These are phyloP conservation scores for Mionectes macconnelli DNA, from an alignment of 2,113 vertebrate genomes.

Conservation along the genomic window DNA sequence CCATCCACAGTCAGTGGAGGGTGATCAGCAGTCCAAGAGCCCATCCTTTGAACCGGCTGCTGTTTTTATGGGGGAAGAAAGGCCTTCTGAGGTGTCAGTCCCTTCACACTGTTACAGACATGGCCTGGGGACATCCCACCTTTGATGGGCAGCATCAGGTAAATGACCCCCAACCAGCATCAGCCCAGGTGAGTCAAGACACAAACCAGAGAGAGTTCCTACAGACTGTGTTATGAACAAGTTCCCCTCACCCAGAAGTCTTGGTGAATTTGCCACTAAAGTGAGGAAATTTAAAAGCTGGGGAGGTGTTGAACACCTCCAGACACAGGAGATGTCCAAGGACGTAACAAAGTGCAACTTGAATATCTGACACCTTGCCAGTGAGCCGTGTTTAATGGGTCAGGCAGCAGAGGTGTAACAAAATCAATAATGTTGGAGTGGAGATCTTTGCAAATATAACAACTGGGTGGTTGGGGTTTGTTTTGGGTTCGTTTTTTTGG, in stretches of 20 bases:
- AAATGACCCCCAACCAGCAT: not conserved
- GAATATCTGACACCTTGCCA: slow-evolving; percentile 17
- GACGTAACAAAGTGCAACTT: not conserved
- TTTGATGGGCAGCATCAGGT: no score
- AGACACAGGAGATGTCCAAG: not conserved
- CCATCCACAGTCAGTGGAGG: not conserved
- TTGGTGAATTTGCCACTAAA: not conserved
- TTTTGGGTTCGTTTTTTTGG: not conserved
- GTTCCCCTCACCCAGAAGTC: not conserved
- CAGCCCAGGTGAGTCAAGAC: no score
- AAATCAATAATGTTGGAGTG: slow-evolving; percentile 60
- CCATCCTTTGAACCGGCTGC: not conserved
- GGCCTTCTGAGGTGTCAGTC: not conserved
- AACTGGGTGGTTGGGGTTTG: not conserved
- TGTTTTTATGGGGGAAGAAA: not conserved
- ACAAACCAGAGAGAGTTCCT: not conserved
- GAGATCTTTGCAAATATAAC: not conserved
- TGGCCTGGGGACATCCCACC: not conserved
- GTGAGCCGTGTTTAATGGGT: slow-evolving; percentile 68
- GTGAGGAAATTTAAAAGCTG: not conserved
- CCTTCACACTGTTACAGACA: not conserved
- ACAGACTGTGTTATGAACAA: not conserved
- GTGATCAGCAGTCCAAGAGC: not conserved
- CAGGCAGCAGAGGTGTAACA: slow-evolving; percentile 13
- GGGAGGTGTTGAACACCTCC: not conserved